Evolutionary conservation across 2,113 vertebrate species (phyloP), one percentile per base, ranked within the genome.

Genomic region (Hydropotes inermis): DNA sequence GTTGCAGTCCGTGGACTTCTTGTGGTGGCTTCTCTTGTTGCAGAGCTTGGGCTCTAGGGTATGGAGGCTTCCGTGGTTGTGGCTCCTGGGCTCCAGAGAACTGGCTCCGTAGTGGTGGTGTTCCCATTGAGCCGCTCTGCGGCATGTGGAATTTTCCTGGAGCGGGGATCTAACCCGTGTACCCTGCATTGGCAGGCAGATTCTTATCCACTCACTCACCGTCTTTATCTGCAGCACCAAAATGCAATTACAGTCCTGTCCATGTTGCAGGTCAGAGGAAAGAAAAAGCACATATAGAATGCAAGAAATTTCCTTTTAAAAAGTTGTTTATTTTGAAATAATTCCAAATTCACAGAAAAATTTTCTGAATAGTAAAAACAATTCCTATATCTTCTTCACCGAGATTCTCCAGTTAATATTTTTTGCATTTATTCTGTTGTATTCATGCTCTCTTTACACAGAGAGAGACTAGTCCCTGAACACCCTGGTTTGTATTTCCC

Each of bases 371-470:
- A 54, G 57, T 54, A 64, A 87, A 43, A 87, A 61, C 33, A 79
- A 54, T 64, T 54, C 50, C 19, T 5, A 1, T 54, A 45, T 88
- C n/a, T 79, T 28, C 84, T 64, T 94, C 58, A 67, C 61, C 28
- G 14, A 81, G 47, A 88, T n/a, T 55, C 47, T 87, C 74, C 39
- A 39, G 11, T 39, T 45, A 74, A 74, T 54, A 25, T 64, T 57
- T 36, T 94, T n/a, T 36, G 33, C 21, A 67, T 89, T 89, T 94
- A 43, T 82, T 82, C 93, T 81, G 47, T 82, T 54, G n/a, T 89
- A 67, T 17, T 11, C 74, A 36, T 52, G 27, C 55, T 79, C 13
- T 78, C 23, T 79, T 61, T 54, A 60, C 45, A 14, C 23, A 78
- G 45, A 47, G 43, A 81, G 23, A 76, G 39, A 61, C 21, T 36